Base-by-base conservation (phyloP, 2,797 vertebrate genomes). In the Oreochromis mossambicus region DNA sequence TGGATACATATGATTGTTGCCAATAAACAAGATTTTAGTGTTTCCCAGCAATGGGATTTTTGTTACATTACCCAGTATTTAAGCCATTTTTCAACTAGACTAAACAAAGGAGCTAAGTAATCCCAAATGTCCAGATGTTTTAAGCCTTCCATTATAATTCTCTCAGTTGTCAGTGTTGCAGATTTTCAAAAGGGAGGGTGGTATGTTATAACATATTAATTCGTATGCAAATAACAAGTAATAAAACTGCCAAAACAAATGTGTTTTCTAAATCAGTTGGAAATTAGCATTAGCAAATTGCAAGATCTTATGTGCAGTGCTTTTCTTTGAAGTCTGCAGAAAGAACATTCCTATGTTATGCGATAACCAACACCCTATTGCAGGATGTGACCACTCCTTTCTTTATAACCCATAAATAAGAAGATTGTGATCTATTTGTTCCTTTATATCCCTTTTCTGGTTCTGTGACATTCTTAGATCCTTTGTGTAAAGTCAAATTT, bases 401-500 rank as follows among this genome's bases (percentile, higher is more conserved):
- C 81, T 91, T 93, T 92, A 93, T 90, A 93, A 46, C 83, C 91
- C 91, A 90, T 91, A 92, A 93, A 93, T 91, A 88, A 90, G 89
- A 87, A 81, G 83, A 88, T 87, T 92, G 78, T 91, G 91, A 94
- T 96, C 88, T 90, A 91, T 94, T 93, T 94, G 88, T 94, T 92
- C 89, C 84, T 92, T 94, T 91, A 91, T 90, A 84, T 85, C 88
- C 89, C 89, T 92, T 68, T 12, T 92, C 89, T 87, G 89, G 92
- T 91, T 91, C 87, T 80, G 85, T 70, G 84, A 94, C 94, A 91
- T 91, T 93, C 94, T 91, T 81, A 87, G 93, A 92, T 91, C 92
- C 82, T 92, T 93, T 92, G 92, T 94, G 89, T 93, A 85, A 93
- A 94, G 93, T 94, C 92, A 92, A 92, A 94, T 89, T 94, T 83